Base-by-base conservation (phyloP, 2,113 vertebrate species). In the Craseonycteris thonglongyai region DNA sequence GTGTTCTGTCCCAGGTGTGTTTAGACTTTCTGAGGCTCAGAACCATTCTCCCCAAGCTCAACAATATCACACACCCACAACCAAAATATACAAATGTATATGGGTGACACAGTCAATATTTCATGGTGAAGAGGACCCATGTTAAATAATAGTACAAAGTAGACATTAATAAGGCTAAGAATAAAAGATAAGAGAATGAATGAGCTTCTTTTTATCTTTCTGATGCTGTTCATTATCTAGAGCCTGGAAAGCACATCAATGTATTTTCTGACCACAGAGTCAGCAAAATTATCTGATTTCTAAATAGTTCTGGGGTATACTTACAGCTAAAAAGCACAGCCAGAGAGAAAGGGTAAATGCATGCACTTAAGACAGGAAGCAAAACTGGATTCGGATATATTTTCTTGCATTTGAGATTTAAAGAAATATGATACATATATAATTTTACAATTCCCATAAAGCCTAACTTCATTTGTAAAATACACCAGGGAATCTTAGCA, bases 391-490 rank as follows among this genome's bases (percentile, higher is more conserved):
- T 92, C 63, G 21, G 56, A 94, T 96, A 88, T 68, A 84, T 47
- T 86, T 35, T 83, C 69, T 71, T 91, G 35, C 58, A 79, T 56
- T 86, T 91, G 21, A 33, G 40, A 78, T 92, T 82, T 94, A 93
- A 96, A 96, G 71, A 93, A 75, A 63, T 28, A 66, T 9, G n/a
- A n/a, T n/a, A 68, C 6, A 83, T 59, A 76, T 68, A 80, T 59
- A 75, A 85, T 92, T 89, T 93, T 56, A 93, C 38, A 96, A 93
- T 51, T 90, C 40, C 76, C 30, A 75, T 26, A 66, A 94, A 93
- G 47, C 47, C 74, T 83, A 68, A 91, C 71, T 91, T 96, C 65
- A 76, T 66, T 91, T 95, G 75, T 90, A 91, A 92, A 96, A 91
- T 90, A 83, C 65, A 40, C 93, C 65, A 93, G 83, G 69, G 90